phyloP scores from a whole-genome alignment of 2,888 invertebrate genomes.

The Metallyticus violacea region DNA sequence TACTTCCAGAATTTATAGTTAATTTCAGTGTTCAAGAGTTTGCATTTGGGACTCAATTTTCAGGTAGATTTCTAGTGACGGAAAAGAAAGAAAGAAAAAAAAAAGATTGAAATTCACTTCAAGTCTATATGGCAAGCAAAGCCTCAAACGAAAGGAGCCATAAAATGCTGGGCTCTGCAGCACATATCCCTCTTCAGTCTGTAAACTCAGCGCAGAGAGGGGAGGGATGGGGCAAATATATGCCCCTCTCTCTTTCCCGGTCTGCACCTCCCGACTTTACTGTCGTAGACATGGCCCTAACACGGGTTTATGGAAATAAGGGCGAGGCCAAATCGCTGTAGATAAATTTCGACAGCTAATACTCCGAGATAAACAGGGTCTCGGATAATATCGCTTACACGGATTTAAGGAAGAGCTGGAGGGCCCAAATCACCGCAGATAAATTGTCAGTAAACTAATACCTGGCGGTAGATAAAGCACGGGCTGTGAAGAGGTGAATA shows the following conservation, averaged over 20 bases:
- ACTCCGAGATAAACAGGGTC: background rate
- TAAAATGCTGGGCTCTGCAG: background rate
- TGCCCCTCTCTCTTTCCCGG: too few species aligned
- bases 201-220: background rate
- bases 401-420: background rate
- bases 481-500: background rate
- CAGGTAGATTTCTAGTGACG: background rate
- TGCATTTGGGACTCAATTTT: background rate
- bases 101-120: background rate
- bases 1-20: background rate
- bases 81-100: background rate
- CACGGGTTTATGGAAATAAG: background rate
- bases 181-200: background rate
- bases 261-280: background rate
- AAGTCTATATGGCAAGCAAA: background rate
- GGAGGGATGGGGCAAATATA: too few species aligned
- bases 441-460: background rate
- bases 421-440: background rate
- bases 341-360: background rate
- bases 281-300: background rate
- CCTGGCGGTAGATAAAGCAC: background rate
- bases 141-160: background rate
- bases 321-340: background rate
- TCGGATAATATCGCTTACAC: background rate
- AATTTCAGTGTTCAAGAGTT: background rate